Evolutionary conservation across 2,888 invertebrate species (phyloP).

Genomic region (Cataglyphis rosenhaueri): DNA sequence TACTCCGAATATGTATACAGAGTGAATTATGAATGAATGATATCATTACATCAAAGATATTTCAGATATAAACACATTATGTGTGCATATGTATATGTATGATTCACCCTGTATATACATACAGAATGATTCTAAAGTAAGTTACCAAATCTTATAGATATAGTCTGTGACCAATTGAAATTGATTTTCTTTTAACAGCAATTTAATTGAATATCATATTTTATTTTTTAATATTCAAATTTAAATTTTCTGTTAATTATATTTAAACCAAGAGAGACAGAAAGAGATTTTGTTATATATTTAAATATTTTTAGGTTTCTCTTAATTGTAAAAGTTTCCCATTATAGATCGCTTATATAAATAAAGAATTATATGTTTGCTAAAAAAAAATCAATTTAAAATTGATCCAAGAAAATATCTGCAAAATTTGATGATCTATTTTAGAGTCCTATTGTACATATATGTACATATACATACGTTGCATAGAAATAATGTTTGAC

Average conservation of each 20-base stretch:
- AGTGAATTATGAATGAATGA: conserved; percentile 13
- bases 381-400: conserved; percentile 9
- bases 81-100: background rate
- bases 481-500: conserved; percentile 81
- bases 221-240: background rate
- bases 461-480: conserved; percentile 63
- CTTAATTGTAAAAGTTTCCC: background rate
- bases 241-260: conserved; percentile 16
- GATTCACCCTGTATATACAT: conserved; percentile 20
- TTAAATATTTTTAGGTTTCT: background rate
- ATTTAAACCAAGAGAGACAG: background rate
- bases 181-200: background rate
- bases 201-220: background rate
- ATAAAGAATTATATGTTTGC: background rate
- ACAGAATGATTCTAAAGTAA: conserved; percentile 25
- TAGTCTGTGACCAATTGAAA: conserved; percentile 2
- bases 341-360: background rate
- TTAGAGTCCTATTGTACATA: conserved; percentile 17
- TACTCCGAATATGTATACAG: conserved; percentile 56
- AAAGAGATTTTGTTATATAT: background rate
- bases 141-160: conserved; percentile 22
- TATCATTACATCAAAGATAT: conserved; percentile 4
- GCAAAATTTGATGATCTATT: conserved; percentile 21
- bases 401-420: background rate
- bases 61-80: conserved; percentile 18